Evolutionary conservation across 2,113 vertebrate species (phyloP).

Genomic region (Eubucco bourcierii): DNA sequence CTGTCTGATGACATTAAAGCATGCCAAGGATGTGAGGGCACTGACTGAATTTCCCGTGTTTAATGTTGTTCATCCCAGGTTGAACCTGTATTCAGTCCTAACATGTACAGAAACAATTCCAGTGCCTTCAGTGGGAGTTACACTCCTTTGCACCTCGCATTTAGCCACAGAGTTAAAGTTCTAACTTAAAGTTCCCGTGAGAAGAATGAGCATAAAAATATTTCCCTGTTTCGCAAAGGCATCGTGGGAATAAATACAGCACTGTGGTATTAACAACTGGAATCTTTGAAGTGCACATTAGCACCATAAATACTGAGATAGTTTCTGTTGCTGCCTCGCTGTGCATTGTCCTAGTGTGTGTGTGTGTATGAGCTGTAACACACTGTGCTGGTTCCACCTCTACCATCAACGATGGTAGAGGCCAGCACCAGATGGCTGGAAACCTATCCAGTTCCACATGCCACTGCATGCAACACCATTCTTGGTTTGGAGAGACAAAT

Average conservation of each 20-base stretch:
- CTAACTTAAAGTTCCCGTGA: neutral
- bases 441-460: no score
- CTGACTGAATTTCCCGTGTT: slow-evolving; percentile 51
- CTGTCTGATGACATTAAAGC: neutral
- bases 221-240: neutral
- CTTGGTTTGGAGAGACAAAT: no score
- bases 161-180: slow-evolving; percentile 18
- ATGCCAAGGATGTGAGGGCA: slow-evolving; percentile 10
- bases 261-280: neutral
- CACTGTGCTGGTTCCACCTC: no score
- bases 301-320: neutral
- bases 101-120: slow-evolving; percentile 32
- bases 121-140: neutral
- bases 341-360: neutral
- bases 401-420: no score
- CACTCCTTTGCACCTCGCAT: neutral
- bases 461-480: no score
- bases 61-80: slow-evolving; percentile 53
- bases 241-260: neutral
- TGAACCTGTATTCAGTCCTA: slow-evolving; percentile 23
- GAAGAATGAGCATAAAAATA: neutral
- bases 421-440: no score
- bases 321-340: neutral
- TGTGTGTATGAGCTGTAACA: neutral
- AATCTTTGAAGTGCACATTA: neutral